Percentiles rank a stretch among this genome's conserved stretches.
Conservation (phyloP, 2,113 vertebrate genomes). For the Mirounga angustirostris region DNA sequence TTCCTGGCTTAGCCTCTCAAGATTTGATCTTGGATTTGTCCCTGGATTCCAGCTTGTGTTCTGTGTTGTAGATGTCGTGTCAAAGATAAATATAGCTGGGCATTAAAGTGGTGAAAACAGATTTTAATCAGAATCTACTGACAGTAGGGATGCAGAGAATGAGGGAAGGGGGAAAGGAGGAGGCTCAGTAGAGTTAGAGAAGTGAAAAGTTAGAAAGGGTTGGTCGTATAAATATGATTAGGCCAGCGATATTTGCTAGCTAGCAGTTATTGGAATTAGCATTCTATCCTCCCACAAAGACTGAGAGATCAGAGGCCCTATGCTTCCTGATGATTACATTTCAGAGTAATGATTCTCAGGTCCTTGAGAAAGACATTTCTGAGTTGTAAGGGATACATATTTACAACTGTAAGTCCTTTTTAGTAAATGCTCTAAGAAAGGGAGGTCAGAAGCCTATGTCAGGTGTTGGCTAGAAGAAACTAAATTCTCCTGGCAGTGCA, state of each 20-base stretch:
- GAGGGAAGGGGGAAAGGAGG: background rate
- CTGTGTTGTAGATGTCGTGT: background rate
- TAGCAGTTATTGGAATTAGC: background rate
- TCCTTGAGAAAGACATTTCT: background rate
- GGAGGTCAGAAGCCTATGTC: background rate
- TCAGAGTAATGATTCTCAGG: background rate
- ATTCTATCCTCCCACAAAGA: background rate
- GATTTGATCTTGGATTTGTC: constrained; percentile 19
- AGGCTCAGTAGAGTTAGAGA: background rate
- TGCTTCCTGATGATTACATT: background rate
- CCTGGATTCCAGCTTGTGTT: background rate
- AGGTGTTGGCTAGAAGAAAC: background rate
- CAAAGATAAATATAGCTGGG: background rate
- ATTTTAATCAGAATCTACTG: background rate
- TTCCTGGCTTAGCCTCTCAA: background rate
- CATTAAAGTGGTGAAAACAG: background rate
- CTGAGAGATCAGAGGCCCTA: background rate
- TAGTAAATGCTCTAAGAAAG: background rate
- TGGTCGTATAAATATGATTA: background rate
- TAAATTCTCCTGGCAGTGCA: background rate
- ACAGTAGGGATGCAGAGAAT: no score
- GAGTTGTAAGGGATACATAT: background rate
- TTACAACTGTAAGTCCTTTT: background rate
- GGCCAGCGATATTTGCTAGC: background rate
- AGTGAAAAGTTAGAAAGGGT: background rate